Conservation (phyloP, 2,888 invertebrate genomes). For the Microctonus hyperodae region DNA sequence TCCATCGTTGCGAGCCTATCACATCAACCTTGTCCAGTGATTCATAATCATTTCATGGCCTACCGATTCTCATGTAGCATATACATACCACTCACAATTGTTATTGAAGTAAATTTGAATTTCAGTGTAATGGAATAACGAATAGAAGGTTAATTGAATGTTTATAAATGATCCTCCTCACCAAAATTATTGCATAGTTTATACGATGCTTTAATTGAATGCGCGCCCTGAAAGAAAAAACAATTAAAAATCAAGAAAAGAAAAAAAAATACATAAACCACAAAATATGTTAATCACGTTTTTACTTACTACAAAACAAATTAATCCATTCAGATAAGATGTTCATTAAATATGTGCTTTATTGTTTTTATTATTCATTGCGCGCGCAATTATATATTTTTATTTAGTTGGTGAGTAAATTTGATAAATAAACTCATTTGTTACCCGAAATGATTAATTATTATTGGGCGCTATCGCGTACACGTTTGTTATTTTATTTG, state of each 20-base stretch:
- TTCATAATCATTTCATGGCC: constrained; percentile 59
- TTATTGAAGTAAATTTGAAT: constrained; percentile 50
- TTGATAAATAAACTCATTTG: constrained; percentile 30
- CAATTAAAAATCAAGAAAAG: not conserved
- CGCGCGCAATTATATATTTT: not conserved
- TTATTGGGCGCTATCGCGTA: constrained; percentile 57
- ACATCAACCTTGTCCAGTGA: constrained; percentile 39
- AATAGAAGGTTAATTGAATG: constrained; percentile 38
- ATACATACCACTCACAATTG: constrained; percentile 50
- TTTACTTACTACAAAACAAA: too few species aligned
- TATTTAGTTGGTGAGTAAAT: not conserved
- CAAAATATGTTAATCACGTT: too few species aligned
- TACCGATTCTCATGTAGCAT: constrained; percentile 56
- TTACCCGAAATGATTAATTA: constrained; percentile 54
- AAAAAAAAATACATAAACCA: not conserved
- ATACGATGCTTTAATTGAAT: not conserved
- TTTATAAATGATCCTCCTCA: constrained; percentile 24
- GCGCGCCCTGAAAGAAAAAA: not conserved
- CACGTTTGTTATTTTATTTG: constrained; percentile 54
- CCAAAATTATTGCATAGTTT: constrained; percentile 9
- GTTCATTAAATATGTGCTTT: not conserved
- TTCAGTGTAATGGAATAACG: constrained; percentile 47
- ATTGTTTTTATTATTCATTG: constrained; percentile 10
- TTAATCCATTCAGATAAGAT: not conserved
- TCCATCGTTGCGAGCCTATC: constrained; percentile 43